Conservation (phyloP, 2,797 vertebrate species). For the Anguilla marmorata region DNA sequence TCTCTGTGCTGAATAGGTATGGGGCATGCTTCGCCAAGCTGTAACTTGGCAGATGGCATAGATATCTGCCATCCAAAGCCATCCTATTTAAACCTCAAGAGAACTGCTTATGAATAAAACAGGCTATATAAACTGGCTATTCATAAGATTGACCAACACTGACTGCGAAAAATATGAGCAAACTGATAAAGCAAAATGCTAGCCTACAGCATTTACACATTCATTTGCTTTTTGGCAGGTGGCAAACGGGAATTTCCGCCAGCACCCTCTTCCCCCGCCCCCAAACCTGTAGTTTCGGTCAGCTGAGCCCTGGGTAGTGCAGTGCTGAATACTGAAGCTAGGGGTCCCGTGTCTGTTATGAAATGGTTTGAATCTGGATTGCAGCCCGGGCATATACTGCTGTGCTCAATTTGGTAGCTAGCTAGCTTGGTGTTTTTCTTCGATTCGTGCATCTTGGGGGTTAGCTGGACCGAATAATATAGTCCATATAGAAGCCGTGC, state of each 20-base stretch:
- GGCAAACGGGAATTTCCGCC: not conserved
- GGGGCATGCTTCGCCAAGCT: no score
- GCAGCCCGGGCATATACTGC: constrained; percentile 18
- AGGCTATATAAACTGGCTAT: not conserved
- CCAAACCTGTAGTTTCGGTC: constrained; percentile 37
- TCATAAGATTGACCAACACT: not conserved
- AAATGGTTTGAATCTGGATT: constrained; percentile 35
- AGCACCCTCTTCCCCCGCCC: not conserved
- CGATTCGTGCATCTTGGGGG: not conserved
- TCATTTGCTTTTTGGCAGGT: constrained; percentile 4
- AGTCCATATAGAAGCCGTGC: not conserved
- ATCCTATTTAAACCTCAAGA: no score
- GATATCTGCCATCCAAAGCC: no score
- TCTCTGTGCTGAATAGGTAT: no score
- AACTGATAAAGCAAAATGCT: not conserved
- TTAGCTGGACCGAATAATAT: constrained; percentile 18
- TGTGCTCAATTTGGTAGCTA: constrained; percentile 27
- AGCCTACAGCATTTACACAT: no score
- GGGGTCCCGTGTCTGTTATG: constrained; percentile 37
- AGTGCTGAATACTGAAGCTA: constrained; percentile 45
- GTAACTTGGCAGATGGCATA: no score
- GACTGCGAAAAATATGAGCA: not conserved
- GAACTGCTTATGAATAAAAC: no score
- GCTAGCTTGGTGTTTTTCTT: constrained; percentile 25
- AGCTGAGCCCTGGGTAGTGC: constrained; percentile 33